Evolutionary conservation across 2,888 invertebrate genomes (phyloP).

Genomic region (Hymenopus coronatus): DNA sequence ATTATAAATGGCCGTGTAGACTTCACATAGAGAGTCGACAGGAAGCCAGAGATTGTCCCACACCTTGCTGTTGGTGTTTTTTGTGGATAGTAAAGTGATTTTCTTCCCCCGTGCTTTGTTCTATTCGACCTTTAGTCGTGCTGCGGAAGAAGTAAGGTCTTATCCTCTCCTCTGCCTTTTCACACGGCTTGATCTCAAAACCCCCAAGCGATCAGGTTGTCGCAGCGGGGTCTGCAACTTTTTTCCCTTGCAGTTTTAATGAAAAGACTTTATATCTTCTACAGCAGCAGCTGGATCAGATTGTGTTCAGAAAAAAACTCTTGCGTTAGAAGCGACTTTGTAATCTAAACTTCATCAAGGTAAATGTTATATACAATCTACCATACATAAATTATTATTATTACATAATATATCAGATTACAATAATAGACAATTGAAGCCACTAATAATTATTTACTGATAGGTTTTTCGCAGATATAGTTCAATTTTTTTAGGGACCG

Average conservation of each 20-base stretch:
- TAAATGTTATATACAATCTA: too few species aligned
- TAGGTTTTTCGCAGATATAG: too few species aligned
- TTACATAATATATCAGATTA: too few species aligned
- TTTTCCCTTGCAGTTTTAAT: background rate
- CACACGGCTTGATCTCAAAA: background rate
- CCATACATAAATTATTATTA: too few species aligned
- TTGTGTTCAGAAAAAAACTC: too few species aligned
- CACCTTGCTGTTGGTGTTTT: background rate
- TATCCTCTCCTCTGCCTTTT: background rate
- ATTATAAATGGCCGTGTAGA: background rate
- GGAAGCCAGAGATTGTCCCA: background rate
- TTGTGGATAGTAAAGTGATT: background rate
- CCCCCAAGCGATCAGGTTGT: background rate
- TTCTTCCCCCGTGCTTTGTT: background rate
- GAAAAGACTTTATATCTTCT: background rate
- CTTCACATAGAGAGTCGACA: background rate
- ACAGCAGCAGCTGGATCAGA: too few species aligned
- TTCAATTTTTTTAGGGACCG: too few species aligned
- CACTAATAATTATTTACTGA: too few species aligned
- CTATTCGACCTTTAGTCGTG: background rate
- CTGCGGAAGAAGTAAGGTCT: background rate
- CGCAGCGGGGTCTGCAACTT: background rate
- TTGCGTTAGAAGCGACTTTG: too few species aligned
- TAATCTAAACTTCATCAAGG: too few species aligned
- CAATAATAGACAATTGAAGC: too few species aligned